Conservation (phyloP, 37 sponge, comb jelly and placozoan species). For the Lycopodina hypogea region DNA sequence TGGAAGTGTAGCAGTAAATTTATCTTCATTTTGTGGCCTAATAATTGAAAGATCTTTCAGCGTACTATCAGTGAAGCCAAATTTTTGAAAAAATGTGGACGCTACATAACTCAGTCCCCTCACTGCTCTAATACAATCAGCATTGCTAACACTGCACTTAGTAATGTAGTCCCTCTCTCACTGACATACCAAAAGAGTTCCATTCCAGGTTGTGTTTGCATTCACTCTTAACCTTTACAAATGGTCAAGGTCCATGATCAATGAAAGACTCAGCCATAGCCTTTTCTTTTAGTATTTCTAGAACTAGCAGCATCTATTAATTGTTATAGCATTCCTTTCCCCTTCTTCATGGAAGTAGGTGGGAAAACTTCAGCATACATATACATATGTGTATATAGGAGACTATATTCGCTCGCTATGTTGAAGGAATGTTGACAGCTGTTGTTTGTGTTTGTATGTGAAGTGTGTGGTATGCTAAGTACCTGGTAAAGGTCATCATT, state of each 20-base stretch:
- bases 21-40: conserved; percentile 4
- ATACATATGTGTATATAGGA: too few species aligned
- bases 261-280: neutral
- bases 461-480: too few species aligned
- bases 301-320: too few species aligned
- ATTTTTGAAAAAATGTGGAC: conserved; percentile 1
- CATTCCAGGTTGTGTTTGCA: neutral
- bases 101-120: neutral
- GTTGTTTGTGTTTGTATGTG: too few species aligned
- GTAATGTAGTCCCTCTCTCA: neutral
- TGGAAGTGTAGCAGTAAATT: neutral
- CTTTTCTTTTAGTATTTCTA: too few species aligned
- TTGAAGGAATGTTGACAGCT: too few species aligned
- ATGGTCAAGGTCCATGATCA: neutral
- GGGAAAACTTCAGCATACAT: too few species aligned
- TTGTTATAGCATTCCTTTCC: too few species aligned
- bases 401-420: too few species aligned
- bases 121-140: too few species aligned
- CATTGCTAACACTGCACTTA: neutral
- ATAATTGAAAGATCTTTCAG: conserved; percentile 8
- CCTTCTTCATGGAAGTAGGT: too few species aligned
- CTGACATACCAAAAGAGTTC: conserved; percentile 1
- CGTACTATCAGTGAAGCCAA: conserved; percentile 2
- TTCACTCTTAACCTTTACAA: neutral
- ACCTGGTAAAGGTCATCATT: too few species aligned